Base-by-base conservation (phyloP, 2,888 invertebrate species). In the Dynastes grantii region DNA sequence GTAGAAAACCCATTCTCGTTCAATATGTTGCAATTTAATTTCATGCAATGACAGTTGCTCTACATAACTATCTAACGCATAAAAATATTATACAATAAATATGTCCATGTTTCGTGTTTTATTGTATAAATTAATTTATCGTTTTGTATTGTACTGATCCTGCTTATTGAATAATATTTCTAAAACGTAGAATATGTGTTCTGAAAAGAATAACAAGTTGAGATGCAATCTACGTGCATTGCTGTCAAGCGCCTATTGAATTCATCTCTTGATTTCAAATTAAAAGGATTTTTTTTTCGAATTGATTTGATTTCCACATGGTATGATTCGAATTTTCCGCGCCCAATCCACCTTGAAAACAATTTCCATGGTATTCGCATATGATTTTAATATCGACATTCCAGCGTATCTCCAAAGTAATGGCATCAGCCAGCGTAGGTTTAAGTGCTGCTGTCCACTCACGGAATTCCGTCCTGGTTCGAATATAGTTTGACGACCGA, bases 401-500 rank as follows among this genome's bases (percentile, higher is more conserved):
- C 79, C 79, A 55, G 8, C 29, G 78, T 45, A 70, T 73, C 64
- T 78, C 78, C 78, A 51, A 71, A 58, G 71, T 71, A 71, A 37
- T 71, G 13, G 55, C 40, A 65, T 37, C 29, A 16, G 40, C 65
- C 49, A 63, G 13, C 37, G 22, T 32, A 37, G 65, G 37, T 65
- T 76, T 53, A 27, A 51, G 65, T 16, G 65, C 77, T 45, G 63
- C 49, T 16, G 53, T 53, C 77, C 77, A 45, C 53, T 70, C 70
- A 81, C 78, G 79, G 78, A 79, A 81, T 82, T 80, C 82, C 82
- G 37, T 55, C 55, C 78, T 71, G 67, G 63, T 77, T 82, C 71
- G 80, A 81, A 82, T 82, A 81, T 81, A 80, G 82, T 82, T 82
- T 82, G 81, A 82, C 82, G 82, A 81, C 81, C 70, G 80, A 77